Percentiles rank a stretch among this genome's conserved stretches.
Conservation (phyloP, 2,113 vertebrate genomes). For the Centropus unirufus region DNA sequence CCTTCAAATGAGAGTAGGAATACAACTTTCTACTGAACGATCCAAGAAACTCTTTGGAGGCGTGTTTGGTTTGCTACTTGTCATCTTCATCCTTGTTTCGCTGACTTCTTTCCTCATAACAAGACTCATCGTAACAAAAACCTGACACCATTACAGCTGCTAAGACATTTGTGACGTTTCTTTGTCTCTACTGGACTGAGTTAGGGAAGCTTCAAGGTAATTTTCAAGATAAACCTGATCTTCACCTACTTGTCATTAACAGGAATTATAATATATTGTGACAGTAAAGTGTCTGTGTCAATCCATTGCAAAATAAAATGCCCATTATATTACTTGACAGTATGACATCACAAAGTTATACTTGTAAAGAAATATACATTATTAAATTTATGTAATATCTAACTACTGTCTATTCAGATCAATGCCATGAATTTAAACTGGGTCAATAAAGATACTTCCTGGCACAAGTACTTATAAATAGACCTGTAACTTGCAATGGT, state of each 20-base stretch:
- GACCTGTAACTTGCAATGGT: rapidly evolving
- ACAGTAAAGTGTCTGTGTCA: neutral
- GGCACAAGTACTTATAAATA: neutral
- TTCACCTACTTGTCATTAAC: neutral
- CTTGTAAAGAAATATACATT: neutral
- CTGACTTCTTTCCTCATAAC: neutral
- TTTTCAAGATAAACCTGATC: neutral
- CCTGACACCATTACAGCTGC: neutral
- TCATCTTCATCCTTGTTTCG: neutral
- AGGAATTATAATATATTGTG: neutral
- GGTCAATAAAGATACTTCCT: neutral
- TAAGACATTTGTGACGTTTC: neutral
- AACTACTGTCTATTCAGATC: neutral
- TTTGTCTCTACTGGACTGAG: neutral
- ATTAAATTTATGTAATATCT: neutral
- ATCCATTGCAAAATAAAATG: neutral
- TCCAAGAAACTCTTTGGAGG: neutral
- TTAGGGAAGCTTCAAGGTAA: neutral
- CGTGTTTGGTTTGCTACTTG: neutral
- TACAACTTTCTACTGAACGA: neutral
- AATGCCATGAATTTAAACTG: neutral
- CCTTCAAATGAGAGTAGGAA: neutral
- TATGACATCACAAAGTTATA: neutral
- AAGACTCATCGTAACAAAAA: neutral
- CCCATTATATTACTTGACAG: neutral